Evolutionary conservation across 2,113 vertebrate genomes (phyloP).

Genomic region (Bombycilla garrulus): DNA sequence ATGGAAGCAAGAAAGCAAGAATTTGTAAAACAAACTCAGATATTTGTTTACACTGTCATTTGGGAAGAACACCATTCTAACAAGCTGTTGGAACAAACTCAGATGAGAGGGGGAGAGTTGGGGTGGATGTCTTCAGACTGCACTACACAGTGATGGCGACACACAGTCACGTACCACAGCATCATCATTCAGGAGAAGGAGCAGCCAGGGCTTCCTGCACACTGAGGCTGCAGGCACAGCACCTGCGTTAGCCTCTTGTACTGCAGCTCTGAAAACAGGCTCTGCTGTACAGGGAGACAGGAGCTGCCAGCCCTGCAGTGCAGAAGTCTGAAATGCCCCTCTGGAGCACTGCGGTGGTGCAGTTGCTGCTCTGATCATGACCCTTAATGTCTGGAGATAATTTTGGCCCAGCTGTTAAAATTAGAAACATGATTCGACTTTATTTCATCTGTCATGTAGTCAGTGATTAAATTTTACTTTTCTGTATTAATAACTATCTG

Average conservation of each 20-base stretch:
- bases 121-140: background rate
- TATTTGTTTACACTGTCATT: background rate
- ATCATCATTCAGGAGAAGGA: background rate
- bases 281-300: background rate
- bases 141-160: accelerated
- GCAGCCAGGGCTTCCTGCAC: background rate
- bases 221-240: accelerated
- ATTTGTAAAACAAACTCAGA: background rate
- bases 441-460: background rate
- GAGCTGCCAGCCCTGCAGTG: background rate
- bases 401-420: background rate
- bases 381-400: background rate
- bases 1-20: background rate
- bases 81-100: background rate
- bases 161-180: accelerated
- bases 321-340: background rate
- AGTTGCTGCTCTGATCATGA: background rate
- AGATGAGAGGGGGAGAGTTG: background rate
- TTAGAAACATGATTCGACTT: background rate
- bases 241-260: accelerated
- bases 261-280: background rate
- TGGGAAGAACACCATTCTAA: background rate
- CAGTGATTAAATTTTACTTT: background rate
- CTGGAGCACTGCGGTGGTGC: background rate
- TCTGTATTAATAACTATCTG: background rate